phyloP scores from a whole-genome alignment of 1,140 invertebrate genomes.

The Eriocheir sinensis region DNA sequence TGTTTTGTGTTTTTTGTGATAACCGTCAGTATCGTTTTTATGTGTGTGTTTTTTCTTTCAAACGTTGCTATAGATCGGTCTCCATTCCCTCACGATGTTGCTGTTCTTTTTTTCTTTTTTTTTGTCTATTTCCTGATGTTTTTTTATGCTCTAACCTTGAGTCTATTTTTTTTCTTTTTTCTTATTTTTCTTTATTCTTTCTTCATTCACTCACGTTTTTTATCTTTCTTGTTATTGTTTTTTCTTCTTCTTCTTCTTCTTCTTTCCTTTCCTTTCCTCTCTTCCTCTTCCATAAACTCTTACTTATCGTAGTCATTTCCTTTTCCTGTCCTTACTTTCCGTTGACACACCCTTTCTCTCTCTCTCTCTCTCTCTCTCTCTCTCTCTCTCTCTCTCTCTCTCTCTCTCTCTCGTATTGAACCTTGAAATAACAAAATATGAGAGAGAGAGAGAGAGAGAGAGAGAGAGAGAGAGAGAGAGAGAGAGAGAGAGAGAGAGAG shows the following conservation, averaged over 20 bases:
- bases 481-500: too few species aligned
- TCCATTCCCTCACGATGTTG: background rate
- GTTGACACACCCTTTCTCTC: background rate
- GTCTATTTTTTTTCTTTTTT: background rate
- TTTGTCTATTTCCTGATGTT: background rate
- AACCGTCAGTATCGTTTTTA: too few species aligned
- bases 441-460: too few species aligned
- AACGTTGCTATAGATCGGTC: too few species aligned
- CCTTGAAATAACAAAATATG: background rate
- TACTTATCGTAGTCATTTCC: too few species aligned
- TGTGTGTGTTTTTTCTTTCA: too few species aligned
- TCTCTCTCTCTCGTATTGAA: background rate
- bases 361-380: background rate
- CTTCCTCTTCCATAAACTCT: background rate
- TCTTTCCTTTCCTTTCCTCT: background rate
- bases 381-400: background rate
- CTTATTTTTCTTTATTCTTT: background rate
- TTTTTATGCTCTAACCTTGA: background rate
- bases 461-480: too few species aligned
- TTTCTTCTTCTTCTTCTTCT: background rate
- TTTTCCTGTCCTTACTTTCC: too few species aligned
- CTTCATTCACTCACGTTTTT: background rate
- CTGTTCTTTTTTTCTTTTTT: background rate
- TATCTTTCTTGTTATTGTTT: background rate
- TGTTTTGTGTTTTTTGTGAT: too few species aligned